A percentile compares a stretch with the other conserved stretches of the same genome.
Conservation (phyloP, 2,888 invertebrate species). For the Apamea crenata region DNA sequence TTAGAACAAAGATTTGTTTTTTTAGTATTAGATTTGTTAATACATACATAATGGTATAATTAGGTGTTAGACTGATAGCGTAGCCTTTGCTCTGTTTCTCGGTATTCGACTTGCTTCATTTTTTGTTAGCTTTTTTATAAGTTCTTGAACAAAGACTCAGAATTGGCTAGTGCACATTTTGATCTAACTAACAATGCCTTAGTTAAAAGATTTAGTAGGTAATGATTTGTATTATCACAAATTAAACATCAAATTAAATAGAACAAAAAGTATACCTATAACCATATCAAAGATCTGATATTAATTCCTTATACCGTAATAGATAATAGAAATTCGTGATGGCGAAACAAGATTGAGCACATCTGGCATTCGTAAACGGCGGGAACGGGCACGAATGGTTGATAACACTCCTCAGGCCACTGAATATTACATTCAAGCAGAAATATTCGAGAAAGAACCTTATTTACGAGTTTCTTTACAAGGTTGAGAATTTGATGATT, state of each 20-base stretch:
- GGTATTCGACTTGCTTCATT: constrained; percentile 35
- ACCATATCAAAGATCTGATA: constrained; percentile 31
- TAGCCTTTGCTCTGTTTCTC: constrained; percentile 40
- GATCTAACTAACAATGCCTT: neutral
- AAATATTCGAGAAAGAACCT: constrained; percentile 56
- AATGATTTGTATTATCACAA: constrained; percentile 2
- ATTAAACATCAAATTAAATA: constrained; percentile 14
- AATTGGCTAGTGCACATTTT: neutral
- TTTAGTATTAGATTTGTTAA: constrained; percentile 8
- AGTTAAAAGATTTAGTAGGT: neutral
- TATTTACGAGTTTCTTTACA: constrained; percentile 56
- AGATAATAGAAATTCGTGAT: constrained; percentile 59
- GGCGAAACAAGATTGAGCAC: constrained; percentile 59
- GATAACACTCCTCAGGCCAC: constrained; percentile 52
- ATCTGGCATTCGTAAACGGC: constrained; percentile 55
- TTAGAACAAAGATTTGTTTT: constrained; percentile 54
- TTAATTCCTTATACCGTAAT: constrained; percentile 48
- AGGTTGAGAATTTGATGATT: constrained; percentile 52
- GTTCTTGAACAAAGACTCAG: neutral
- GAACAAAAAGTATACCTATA: constrained; percentile 6
- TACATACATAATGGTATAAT: constrained; percentile 28
- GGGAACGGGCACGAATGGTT: constrained; percentile 56
- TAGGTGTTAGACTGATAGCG: constrained; percentile 22
- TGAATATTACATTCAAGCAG: constrained; percentile 63
- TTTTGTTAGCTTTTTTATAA: constrained; percentile 24